Conservation (phyloP, 2,888 invertebrate genomes). For the Sipha maydis region DNA sequence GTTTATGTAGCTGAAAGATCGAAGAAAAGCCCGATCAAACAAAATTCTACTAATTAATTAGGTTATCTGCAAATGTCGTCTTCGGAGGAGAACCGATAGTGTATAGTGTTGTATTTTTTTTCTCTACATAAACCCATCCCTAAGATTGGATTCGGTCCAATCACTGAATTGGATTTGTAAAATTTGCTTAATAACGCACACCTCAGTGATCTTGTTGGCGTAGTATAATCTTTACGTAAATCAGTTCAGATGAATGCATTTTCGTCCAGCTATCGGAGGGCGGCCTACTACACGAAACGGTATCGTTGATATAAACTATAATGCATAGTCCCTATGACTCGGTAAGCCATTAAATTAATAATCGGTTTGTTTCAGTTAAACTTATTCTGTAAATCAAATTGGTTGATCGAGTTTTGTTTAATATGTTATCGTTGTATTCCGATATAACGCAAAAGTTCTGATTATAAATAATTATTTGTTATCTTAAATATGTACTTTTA, state of each 20-base stretch:
- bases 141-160: constrained; percentile 46
- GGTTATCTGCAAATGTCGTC: constrained; percentile 42
- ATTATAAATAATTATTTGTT: too few species aligned
- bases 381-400: background rate
- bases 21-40: background rate
- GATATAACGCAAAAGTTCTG: too few species aligned
- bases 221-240: constrained; percentile 21
- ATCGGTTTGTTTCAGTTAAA: constrained; percentile 6
- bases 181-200: constrained; percentile 47
- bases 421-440: too few species aligned
- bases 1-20: background rate
- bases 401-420: too few species aligned
- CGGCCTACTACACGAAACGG: constrained; percentile 18
- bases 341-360: constrained; percentile 3
- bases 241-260: constrained; percentile 41
- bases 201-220: constrained; percentile 51
- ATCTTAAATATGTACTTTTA: too few species aligned
- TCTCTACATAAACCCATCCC: background rate
- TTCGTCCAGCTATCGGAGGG: background rate
- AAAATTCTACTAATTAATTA: constrained; percentile 39
- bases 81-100: background rate
- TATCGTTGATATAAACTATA: background rate
- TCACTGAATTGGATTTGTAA: constrained; percentile 33
- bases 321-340: background rate
- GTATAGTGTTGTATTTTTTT: background rate